A percentile compares a stretch with the other conserved stretches of the same genome.
phyloP scores from a whole-genome alignment of 2,888 invertebrate genomes.

The Slavum lentiscoides region DNA sequence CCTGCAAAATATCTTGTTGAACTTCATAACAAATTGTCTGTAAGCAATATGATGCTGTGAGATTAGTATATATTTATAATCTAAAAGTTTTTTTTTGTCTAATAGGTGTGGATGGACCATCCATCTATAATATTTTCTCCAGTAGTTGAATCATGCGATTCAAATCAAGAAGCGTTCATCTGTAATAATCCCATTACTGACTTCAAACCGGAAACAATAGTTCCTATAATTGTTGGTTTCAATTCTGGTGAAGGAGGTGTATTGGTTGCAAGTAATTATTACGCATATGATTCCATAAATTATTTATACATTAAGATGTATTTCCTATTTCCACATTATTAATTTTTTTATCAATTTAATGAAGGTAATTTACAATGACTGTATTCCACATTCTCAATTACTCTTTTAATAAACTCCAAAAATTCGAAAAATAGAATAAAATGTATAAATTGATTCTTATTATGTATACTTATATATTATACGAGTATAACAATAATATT shows the following conservation, averaged over 20 bases:
- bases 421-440: too few relatives aligned
- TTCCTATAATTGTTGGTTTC: slow-evolving; percentile 41
- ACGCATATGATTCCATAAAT: too few relatives aligned
- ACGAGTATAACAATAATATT: too few relatives aligned
- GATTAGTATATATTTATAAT: background rate
- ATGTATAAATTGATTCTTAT: too few relatives aligned
- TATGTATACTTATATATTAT: too few relatives aligned
- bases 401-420: too few relatives aligned
- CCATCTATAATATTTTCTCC: slow-evolving; percentile 29
- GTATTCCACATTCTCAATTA: too few relatives aligned
- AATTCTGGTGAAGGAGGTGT: slow-evolving; percentile 51
- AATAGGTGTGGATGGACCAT: slow-evolving; percentile 23
- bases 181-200: slow-evolving; percentile 30
- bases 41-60: background rate
- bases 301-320: too few relatives aligned
- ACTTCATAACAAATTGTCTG: slow-evolving; percentile 4
- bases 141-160: slow-evolving; percentile 32
- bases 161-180: slow-evolving; percentile 20
- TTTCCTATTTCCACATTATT: too few relatives aligned
- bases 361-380: too few relatives aligned
- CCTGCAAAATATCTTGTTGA: slow-evolving; percentile 12
- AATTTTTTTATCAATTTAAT: too few relatives aligned
- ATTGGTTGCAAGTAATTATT: slow-evolving; percentile 29
- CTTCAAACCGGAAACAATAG: slow-evolving; percentile 41
- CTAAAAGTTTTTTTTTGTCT: background rate